These are phyloP conservation scores for Spinibarbus caldwelli DNA, from an alignment of 2,797 vertebrate species.

Conservation along the genomic window DNA sequence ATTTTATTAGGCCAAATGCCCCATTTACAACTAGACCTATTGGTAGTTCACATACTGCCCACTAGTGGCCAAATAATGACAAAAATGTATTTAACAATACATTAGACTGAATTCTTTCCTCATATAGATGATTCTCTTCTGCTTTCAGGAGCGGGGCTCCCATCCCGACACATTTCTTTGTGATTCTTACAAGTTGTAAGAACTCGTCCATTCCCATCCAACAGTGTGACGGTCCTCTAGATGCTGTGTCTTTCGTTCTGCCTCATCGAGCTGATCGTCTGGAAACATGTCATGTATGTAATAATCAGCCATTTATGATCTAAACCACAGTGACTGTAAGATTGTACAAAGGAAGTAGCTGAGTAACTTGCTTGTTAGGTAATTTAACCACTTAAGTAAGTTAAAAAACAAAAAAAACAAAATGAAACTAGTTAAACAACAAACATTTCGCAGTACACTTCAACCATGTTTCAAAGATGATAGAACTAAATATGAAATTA, in stretches of 20 bases:
- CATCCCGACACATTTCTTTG: slow-evolving; percentile 90
- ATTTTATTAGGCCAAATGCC: background rate
- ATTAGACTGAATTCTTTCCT: background rate
- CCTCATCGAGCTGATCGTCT: slow-evolving; percentile 87
- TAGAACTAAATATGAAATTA: background rate
- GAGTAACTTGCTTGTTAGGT: background rate
- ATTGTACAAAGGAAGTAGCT: background rate
- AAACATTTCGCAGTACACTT: background rate
- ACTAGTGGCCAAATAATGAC: background rate
- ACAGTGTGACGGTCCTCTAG: slow-evolving; percentile 77
- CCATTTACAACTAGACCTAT: background rate
- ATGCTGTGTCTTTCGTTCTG: slow-evolving; percentile 83
- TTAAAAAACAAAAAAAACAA: background rate
- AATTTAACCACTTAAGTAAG: background rate
- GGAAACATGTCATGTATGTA: slow-evolving; percentile 92
- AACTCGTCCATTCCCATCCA: slow-evolving; percentile 68
- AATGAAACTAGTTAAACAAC: too few relatives aligned
- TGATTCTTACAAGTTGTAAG: slow-evolving; percentile 89
- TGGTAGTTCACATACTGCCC: background rate
- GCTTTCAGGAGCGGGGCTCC: slow-evolving; percentile 68
- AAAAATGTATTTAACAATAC: background rate
- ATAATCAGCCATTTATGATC: background rate
- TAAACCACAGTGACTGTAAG: background rate
- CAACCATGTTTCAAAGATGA: background rate
- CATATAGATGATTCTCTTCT: background rate